Evolutionary conservation across 2,888 invertebrate species (phyloP).

Genomic region (Hartigia nigra): DNA sequence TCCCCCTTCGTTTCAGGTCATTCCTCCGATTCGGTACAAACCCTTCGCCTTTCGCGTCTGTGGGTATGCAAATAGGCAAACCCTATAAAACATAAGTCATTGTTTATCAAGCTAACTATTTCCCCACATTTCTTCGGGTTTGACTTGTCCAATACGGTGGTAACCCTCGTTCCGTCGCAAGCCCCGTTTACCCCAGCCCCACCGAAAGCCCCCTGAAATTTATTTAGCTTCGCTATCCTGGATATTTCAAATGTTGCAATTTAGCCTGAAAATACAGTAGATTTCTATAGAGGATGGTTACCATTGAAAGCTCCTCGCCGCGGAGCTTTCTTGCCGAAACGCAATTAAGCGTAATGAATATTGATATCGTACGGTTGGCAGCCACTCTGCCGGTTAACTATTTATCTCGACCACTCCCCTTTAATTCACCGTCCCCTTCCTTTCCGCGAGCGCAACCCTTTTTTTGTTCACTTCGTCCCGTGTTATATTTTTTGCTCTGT

Average conservation of each 20-base stretch:
- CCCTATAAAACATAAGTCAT: slow-evolving; percentile 39
- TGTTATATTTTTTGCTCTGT: neutral
- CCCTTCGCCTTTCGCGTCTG: neutral
- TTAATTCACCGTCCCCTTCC: neutral
- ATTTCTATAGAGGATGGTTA: neutral
- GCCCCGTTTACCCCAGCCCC: slow-evolving; percentile 1
- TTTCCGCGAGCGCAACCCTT: neutral
- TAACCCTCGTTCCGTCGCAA: slow-evolving; percentile 10
- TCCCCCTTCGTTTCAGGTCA: neutral
- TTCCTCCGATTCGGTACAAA: neutral
- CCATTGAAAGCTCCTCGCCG: slow-evolving; percentile 10
- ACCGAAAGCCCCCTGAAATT: slow-evolving; percentile 14
- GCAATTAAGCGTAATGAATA: slow-evolving; percentile 45
- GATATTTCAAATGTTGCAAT: slow-evolving; percentile 10
- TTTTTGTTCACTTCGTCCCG: neutral
- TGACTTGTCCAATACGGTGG: slow-evolving; percentile 8
- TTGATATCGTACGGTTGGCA: slow-evolving; percentile 42
- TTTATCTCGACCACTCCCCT: slow-evolving; percentile 33
- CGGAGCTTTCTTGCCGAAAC: slow-evolving; percentile 27
- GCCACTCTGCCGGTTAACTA: slow-evolving; percentile 42
- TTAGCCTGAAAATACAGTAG: neutral
- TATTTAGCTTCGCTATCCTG: slow-evolving; percentile 18
- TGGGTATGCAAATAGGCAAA: slow-evolving; percentile 34
- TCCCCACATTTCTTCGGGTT: slow-evolving; percentile 33
- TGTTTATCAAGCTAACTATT: slow-evolving; percentile 43